Evolutionary conservation across 2,797 vertebrate genomes (phyloP).

Genomic region (Mus spretus): DNA sequence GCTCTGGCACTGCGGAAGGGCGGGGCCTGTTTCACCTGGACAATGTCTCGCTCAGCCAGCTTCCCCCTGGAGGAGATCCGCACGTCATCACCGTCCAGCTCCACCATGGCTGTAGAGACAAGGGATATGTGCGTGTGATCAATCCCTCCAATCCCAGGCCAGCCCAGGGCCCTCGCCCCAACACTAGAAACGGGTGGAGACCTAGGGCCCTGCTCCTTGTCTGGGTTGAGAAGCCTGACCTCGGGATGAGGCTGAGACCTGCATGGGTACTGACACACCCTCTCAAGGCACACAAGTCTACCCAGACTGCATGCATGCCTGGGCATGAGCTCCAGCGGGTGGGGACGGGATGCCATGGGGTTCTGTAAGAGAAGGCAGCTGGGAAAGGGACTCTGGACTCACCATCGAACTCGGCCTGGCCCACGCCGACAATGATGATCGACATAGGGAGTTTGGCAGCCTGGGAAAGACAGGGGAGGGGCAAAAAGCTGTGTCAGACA

Average conservation of each 20-base stretch:
- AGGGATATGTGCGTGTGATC: neutral
- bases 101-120: constrained; percentile 94
- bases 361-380: neutral
- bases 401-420: constrained; percentile 98
- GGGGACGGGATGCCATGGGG: neutral
- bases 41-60: constrained; percentile 96
- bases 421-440: constrained; percentile 97
- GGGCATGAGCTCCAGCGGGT: neutral
- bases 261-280: neutral
- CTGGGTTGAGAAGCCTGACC: neutral
- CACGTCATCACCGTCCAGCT: constrained; percentile 97
- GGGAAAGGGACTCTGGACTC: constrained; percentile 56
- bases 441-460: constrained; percentile 98
- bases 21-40: constrained; percentile 92
- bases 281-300: constrained; percentile 28
- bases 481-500: neutral
- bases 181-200: neutral
- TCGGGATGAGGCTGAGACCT: neutral
- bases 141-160: neutral
- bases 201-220: neutral
- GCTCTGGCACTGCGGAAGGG: neutral
- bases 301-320: neutral
- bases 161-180: neutral
- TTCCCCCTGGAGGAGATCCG: constrained; percentile 96
- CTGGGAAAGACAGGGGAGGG: constrained; percentile 83